Conservation (phyloP, 2,888 invertebrate genomes). For the Drosophila longiperda region DNA sequence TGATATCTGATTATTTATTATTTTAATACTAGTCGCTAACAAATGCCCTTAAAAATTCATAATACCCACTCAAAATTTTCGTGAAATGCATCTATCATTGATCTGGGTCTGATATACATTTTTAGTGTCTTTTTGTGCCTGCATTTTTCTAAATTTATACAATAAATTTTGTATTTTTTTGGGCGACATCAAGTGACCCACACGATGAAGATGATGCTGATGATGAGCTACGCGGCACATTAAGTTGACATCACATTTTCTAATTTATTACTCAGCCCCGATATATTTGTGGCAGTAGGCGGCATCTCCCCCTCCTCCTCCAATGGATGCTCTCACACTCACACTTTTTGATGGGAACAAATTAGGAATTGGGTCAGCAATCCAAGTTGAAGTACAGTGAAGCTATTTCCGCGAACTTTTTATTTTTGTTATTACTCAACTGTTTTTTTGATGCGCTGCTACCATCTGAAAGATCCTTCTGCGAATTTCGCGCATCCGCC, state of each 20-base stretch:
- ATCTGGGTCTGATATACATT: constrained; percentile 14
- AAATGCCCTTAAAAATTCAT: not conserved
- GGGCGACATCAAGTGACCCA: constrained; percentile 54
- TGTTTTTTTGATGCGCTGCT: not conserved
- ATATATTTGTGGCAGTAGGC: not conserved
- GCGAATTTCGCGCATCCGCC: constrained; percentile 41
- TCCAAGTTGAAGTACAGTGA: constrained; percentile 5
- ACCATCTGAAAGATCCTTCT: constrained; percentile 31
- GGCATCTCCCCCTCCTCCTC: not conserved
- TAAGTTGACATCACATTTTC: constrained; percentile 39
- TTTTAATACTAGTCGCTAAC: not conserved
- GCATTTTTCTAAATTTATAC: constrained; percentile 59
- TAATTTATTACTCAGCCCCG: not conserved
- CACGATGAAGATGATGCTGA: constrained; percentile 41
- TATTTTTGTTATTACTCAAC: not conserved
- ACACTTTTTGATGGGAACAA: not conserved
- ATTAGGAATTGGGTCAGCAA: constrained; percentile 59
- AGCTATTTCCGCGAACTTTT: not conserved
- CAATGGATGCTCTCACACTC: constrained; percentile 11
- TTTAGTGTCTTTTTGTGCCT: constrained; percentile 1
- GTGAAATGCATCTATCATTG: constrained; percentile 18
- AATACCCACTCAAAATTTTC: not conserved
- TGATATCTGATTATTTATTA: not conserved
- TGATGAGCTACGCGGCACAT: constrained; percentile 42
- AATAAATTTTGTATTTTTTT: constrained; percentile 4